Base-by-base conservation (phyloP, 2,113 vertebrate species). In the Muntiacus muntjak region DNA sequence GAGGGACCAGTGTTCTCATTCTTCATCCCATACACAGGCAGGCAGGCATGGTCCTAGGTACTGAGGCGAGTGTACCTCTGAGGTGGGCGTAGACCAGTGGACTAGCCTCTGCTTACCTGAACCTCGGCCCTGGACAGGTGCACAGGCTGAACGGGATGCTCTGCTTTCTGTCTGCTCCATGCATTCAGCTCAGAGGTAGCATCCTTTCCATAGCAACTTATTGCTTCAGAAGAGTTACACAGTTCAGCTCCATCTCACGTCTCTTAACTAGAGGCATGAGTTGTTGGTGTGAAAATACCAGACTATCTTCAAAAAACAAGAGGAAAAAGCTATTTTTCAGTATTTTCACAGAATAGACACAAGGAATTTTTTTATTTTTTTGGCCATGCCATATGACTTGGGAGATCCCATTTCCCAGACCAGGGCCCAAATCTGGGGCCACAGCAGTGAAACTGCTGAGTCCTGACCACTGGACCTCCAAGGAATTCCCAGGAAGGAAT, bases 291-390 rank as follows among this genome's bases (percentile, higher is more conserved):
- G 54, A 74, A 90, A 81, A 36, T 85, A 40, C 45, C 13, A 26
- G 52, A 83, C 1, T 79, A 92, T 54, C 36, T 87, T 90, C 33
- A 60, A 12, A 94, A 96, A 81, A 55, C 12, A 89, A 81, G 14
- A 17, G 11, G 43, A 33, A 89, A 87, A 55, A 47, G 1, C n/a
- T 91, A 25, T 60, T 89, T 81, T 89, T 57, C 10, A 43, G 11
- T 84, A n/a, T 96, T 94, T 94, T 54, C 10, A 50, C 93, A 82
- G 93, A 94, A 60, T 40, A 95, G 40, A 79, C 33, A 60, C 23
- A 60, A 78, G 30, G 45, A 88, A 83, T 50, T 45, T 62, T 82
- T 74, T 12, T 57, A 28, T 14, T 45, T n/a, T 79, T 36, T 52
- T 81, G 45, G 78, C 45, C 5, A 3, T 3, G 16, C 47, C 16